A percentile compares a stretch with the other conserved stretches of the same genome.
phyloP scores from a whole-genome alignment of 2,113 vertebrate genomes.

The Scomber scombrus region DNA sequence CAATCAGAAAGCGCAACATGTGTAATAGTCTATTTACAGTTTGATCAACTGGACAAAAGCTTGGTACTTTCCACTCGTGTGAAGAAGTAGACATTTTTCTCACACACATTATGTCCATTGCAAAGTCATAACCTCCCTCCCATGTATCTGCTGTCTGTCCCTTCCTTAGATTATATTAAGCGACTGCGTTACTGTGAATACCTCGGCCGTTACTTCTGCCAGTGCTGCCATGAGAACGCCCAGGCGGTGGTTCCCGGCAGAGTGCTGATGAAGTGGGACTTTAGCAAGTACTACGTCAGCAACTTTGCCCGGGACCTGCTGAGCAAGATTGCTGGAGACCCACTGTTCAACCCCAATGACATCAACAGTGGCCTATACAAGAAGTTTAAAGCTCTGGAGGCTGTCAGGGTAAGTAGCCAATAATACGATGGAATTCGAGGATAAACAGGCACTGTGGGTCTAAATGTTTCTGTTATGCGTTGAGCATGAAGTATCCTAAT shows the following conservation, averaged over 20 bases:
- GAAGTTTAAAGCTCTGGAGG: constrained; percentile 92
- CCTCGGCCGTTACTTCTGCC: constrained; percentile 97
- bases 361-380: constrained; percentile 93
- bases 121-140: background rate
- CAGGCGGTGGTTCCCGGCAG: constrained; percentile 92
- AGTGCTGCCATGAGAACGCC: constrained; percentile 97
- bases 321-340: constrained; percentile 94
- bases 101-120: background rate
- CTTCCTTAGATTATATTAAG: constrained; percentile 93
- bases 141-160: constrained; percentile 1
- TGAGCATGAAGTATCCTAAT: background rate
- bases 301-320: constrained; percentile 97
- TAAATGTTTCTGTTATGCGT: background rate
- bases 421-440: background rate
- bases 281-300: constrained; percentile 96
- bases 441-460: background rate
- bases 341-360: constrained; percentile 94
- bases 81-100: background rate
- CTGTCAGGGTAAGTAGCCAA: constrained; percentile 86
- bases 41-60: background rate
- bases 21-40: background rate
- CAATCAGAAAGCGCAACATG: background rate
- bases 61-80: background rate
- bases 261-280: constrained; percentile 96
- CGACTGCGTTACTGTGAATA: constrained; percentile 97